phyloP scores from a whole-genome alignment of 2,888 invertebrate species.

The Sesia apiformis region DNA sequence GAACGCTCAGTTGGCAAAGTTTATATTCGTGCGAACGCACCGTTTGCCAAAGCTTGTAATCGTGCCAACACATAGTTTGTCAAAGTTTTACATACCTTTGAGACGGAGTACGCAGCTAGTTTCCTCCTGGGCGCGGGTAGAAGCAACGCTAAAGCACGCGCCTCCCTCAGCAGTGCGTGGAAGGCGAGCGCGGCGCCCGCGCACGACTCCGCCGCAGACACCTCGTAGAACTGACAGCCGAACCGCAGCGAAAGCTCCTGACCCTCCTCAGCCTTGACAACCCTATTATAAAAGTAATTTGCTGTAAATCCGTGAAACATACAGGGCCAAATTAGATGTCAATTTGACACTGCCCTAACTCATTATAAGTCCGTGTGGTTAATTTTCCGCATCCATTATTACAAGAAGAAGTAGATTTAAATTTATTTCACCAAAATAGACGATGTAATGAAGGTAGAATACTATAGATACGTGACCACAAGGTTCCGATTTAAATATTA shows the following conservation, averaged over 20 bases:
- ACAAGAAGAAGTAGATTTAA: too few species aligned
- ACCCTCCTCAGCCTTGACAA: slow-evolving; percentile 85
- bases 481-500: too few species aligned
- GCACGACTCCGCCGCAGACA: slow-evolving; percentile 87
- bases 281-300: slow-evolving; percentile 60
- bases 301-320: background rate
- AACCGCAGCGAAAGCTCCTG: slow-evolving; percentile 84
- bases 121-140: slow-evolving; percentile 81
- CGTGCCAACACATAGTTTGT: too few species aligned
- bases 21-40: too few species aligned
- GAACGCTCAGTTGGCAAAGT: too few species aligned
- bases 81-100: slow-evolving; percentile 68
- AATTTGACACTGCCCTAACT: too few species aligned
- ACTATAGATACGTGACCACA: too few species aligned
- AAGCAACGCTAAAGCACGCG: slow-evolving; percentile 82
- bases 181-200: slow-evolving; percentile 88
- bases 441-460: too few species aligned
- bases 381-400: too few species aligned
- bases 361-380: too few species aligned
- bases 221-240: slow-evolving; percentile 89
- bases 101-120: slow-evolving; percentile 84
- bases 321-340: background rate
- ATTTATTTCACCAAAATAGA: too few species aligned
- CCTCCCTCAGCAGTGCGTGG: slow-evolving; percentile 83
- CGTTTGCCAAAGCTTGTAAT: too few species aligned